These are phyloP conservation scores for Paramormyrops hopkinsi DNA, from an alignment of 2,797 vertebrate genomes.

Conservation along the genomic window DNA sequence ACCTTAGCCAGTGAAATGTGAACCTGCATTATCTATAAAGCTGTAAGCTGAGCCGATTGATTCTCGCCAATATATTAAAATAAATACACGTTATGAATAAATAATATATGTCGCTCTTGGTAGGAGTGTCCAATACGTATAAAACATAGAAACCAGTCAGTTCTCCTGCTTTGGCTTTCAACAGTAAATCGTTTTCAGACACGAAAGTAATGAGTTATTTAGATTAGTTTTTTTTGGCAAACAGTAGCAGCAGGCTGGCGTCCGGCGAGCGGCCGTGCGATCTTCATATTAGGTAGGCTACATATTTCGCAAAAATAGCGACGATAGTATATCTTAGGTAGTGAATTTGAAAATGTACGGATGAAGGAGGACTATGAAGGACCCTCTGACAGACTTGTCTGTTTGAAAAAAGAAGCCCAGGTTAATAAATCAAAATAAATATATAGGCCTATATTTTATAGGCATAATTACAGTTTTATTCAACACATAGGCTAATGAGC, in stretches of 20 bases:
- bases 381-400: not conserved
- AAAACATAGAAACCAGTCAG: not conserved
- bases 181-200: not conserved
- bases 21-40: conserved; percentile 47
- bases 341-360: not conserved
- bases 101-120: not conserved
- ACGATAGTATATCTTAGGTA: not conserved
- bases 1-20: not conserved
- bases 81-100: conserved; percentile 7
- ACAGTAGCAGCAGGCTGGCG: not conserved
- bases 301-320: not conserved
- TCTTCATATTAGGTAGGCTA: not conserved
- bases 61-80: not conserved
- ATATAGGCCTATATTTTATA: not conserved
- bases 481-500: not conserved
- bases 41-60: not conserved
- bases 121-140: not conserved
- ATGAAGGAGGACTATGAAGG: not conserved
- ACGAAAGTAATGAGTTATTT: not conserved
- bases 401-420: not conserved
- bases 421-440: not conserved
- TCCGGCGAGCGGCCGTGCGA: not conserved
- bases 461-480: not conserved
- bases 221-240: not conserved
- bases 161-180: not conserved